These are phyloP conservation scores for Conus ventricosus DNA, from an alignment of 1,140 invertebrate species.

Conservation along the genomic window DNA sequence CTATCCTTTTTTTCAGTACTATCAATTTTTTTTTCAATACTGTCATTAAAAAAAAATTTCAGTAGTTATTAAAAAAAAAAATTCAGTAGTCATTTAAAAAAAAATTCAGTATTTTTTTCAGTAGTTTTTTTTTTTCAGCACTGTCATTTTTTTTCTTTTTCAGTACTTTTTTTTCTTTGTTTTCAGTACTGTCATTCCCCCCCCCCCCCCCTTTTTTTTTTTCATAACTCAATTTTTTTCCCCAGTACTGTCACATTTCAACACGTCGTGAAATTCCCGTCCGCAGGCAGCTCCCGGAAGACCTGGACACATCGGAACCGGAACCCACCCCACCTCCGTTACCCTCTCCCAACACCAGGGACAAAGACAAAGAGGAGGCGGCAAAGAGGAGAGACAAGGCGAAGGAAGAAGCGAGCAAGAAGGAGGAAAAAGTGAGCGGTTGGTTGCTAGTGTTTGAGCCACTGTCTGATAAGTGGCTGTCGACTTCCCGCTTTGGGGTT, in stretches of 20 bases:
- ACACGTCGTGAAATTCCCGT: no score
- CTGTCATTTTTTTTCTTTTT: background rate
- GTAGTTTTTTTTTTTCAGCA: background rate
- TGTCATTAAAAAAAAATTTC: no score
- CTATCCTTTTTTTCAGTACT: no score
- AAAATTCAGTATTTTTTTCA: no score
- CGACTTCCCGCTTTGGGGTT: no score
- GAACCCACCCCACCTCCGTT: background rate
- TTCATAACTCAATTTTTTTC: background rate
- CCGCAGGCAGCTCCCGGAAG: background rate
- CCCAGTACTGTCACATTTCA: no score
- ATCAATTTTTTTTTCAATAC: no score
- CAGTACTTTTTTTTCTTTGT: background rate
- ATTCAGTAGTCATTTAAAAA: no score
- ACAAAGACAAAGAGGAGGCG: conserved; percentile 5
- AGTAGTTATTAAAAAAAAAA: no score
- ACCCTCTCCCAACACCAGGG: conserved; percentile 10
- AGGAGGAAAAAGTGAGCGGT: conserved; percentile 16
- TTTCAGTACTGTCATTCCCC: background rate
- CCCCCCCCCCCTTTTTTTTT: no score
- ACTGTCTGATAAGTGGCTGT: no score
- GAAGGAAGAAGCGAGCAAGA: background rate
- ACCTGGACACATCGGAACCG: background rate
- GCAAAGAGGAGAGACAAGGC: background rate
- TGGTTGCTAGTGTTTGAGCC: no score